A percentile compares a stretch with the other conserved stretches of the same genome.
phyloP scores from a whole-genome alignment of 2,888 invertebrate species.

The Epistrophe grossulariae region DNA sequence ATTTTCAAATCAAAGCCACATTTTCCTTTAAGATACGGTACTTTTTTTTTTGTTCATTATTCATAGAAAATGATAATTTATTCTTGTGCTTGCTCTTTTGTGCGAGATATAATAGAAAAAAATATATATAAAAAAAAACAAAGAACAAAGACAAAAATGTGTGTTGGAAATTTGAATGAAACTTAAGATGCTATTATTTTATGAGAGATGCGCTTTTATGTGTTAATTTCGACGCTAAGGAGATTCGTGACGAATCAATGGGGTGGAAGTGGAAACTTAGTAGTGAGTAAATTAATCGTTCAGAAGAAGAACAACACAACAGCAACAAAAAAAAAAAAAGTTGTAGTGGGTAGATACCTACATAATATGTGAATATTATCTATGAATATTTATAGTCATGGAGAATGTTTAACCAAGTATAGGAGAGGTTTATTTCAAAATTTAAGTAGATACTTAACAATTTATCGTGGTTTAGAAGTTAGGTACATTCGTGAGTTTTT shows the following conservation, averaged over 20 bases:
- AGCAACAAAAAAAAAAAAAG: too few species aligned
- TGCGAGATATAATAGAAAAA: background rate
- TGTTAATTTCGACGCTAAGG: constrained; percentile 22
- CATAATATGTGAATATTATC: background rate
- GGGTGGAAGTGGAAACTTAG: constrained; percentile 32
- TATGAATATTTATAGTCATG: constrained; percentile 24
- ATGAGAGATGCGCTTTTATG: constrained; percentile 43
- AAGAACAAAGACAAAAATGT: background rate
- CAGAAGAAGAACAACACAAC: background rate
- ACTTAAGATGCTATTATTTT: constrained; percentile 34
- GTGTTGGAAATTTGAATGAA: constrained; percentile 24
- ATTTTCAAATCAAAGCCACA: background rate
- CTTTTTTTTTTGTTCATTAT: background rate
- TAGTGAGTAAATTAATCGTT: constrained; percentile 27
- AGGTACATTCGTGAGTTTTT: background rate
- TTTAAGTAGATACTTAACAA: background rate
- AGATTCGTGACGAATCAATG: constrained; percentile 19
- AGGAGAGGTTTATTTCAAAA: background rate
- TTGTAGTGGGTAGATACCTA: background rate
- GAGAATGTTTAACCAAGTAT: background rate
- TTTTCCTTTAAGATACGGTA: background rate
- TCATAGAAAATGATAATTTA: constrained; percentile 23
- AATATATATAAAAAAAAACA: background rate
- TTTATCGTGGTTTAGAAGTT: background rate
- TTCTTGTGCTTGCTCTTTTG: constrained; percentile 29